Base-by-base conservation (phyloP, 2,797 vertebrate genomes). In the Pseudomugil tenellus region DNA sequence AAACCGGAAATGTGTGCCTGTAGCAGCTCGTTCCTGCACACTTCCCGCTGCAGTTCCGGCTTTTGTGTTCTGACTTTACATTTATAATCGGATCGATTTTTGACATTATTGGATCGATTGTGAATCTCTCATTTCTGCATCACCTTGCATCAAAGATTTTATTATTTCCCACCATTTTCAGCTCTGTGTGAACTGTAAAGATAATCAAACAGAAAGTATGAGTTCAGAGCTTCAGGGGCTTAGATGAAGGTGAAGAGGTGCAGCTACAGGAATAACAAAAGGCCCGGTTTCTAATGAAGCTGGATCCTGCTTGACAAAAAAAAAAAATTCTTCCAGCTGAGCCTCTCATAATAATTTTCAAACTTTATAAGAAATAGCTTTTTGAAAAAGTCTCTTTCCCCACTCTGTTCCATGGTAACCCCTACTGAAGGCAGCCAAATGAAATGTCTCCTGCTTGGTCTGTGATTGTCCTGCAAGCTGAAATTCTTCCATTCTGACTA, bases 281-380 rank as follows among this genome's bases (percentile, higher is more conserved):
- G 73, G 67, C 49, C n/a, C 6, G 14, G 31, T 7, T 72, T 76
- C 70, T 54, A 55, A 57, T 66, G 62, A 65, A 71, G 54, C 59
- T 63, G 37, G 54, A 67, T 53, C 58, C 28, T 4, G 26, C 46
- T 48, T 54, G 21, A 58, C 58, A 35, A 34, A 41, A 62, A 59
- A 58, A 58, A 35, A 34, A 41, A 62, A 59, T 32, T 60, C 56
- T 39, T 70, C 63, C 80, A 88, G 77, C 83, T 89, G 73, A 86
- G 81, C 72, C 65, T 57, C 70, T n/a, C 23, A 23, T 67, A 41
- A 35, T 67, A 49, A 58, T 23, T 72, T 46, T 62, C 31, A 55
- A 17, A 6, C 51, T 6, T 61, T 41, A 48, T 65, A 54, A 77
- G 32, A 76, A 62, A 49, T 63, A n/a, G 8, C 21, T 11, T n/a